Evolutionary conservation across 2,888 invertebrate genomes (phyloP).

Genomic region (Hemithea aestivaria): DNA sequence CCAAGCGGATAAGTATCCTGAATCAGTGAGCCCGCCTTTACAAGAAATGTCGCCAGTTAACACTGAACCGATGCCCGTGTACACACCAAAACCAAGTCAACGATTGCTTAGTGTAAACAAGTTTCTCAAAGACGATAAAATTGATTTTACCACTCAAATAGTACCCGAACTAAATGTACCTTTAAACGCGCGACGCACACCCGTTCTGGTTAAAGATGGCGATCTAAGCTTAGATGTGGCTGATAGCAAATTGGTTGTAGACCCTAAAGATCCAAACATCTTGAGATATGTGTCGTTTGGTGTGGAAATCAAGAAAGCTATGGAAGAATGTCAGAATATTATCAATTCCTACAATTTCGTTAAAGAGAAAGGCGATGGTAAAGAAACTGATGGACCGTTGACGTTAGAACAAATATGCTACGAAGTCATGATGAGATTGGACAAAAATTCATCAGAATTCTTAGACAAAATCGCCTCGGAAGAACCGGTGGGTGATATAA

Average conservation of each 20-base stretch:
- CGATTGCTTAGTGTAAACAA: constrained; percentile 55
- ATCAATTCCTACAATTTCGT: constrained; percentile 63
- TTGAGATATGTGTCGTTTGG: constrained; percentile 67
- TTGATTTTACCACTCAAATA: constrained; percentile 42
- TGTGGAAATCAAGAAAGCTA: constrained; percentile 67
- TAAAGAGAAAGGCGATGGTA: constrained; percentile 43
- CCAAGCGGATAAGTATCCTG: constrained; percentile 48
- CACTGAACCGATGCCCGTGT: constrained; percentile 53
- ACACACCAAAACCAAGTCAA: constrained; percentile 53
- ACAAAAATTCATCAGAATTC: constrained; percentile 61
- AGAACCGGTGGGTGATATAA: constrained; percentile 43
- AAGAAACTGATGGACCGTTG: constrained; percentile 42
- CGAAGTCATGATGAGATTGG: constrained; percentile 66
- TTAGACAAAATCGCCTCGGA: constrained; percentile 55
- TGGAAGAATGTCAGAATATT: constrained; percentile 72
- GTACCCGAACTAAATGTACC: constrained; percentile 50
- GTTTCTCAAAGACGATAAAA: constrained; percentile 41
- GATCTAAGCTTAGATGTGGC: constrained; percentile 26
- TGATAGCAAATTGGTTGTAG: constrained; percentile 22
- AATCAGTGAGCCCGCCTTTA: constrained; percentile 65
- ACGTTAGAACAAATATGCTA: constrained; percentile 61
- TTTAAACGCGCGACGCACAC: constrained; percentile 46
- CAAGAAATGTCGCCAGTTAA: constrained; percentile 68
- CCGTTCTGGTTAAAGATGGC: constrained; percentile 40
- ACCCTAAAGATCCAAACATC: constrained; percentile 46